Base-by-base conservation (phyloP, 2,888 invertebrate species). In the Hipparchia sbordonii region DNA sequence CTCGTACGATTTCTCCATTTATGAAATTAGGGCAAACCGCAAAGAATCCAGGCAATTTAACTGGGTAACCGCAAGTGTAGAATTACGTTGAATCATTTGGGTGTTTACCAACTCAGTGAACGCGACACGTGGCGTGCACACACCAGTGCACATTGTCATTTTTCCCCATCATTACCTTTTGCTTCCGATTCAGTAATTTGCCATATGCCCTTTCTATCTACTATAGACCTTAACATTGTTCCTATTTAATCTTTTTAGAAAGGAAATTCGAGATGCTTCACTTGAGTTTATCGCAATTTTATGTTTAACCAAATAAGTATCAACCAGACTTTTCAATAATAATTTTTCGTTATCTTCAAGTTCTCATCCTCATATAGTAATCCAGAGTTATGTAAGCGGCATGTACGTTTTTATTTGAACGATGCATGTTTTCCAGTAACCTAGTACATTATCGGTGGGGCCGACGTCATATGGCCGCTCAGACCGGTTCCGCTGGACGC, bases 71-170 rank as follows among this genome's bases (percentile, higher is more conserved):
- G 61, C 74, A 74, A 71, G 72, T 74, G 71, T 77, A 65, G 71
- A 74, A 75, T 77, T 74, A 73, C 74, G 70, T 65, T 73, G 74
- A 77, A 71, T 74, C 73, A 74, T 77, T 74, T 74, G 70, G 70
- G 67, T 72, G 73, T 76, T 73, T 67, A 75, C 65, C 75, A 74
- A 69, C 57, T 71, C 75, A 77, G 48, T 76, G 77, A 76, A 72
- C 77, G 71, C 84, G 84, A 88, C 91, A 89, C 89, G 91, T 92
- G 91, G 87, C 84, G 78, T 74, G 78, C 82, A 82, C 80, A 85
- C 87, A 83, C 85, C 84, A 84, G 73, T 87, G 85, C 84, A 85
- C 87, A 83, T 84, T 85, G 82, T 81, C 81, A 85, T 89, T 91
- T 89, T 91, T 87, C 83, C 83, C 77, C 87, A 78, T 85, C 85